These are phyloP conservation scores for Onychostruthus taczanowskii DNA, from an alignment of 2,113 vertebrate species.

Conservation along the genomic window DNA sequence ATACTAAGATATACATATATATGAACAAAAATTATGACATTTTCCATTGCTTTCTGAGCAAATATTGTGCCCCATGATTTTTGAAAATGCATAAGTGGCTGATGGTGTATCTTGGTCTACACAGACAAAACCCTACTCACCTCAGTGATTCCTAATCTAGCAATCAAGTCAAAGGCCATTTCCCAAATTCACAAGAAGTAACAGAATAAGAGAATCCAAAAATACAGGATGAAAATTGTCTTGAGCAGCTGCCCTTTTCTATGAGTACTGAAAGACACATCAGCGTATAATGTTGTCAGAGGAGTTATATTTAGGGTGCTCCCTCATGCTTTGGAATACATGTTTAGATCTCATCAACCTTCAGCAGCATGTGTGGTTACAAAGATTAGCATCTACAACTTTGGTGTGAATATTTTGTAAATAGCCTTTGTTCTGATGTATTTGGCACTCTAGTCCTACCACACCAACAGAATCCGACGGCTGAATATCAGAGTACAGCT, in stretches of 20 bases:
- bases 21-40: neutral
- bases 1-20: neutral
- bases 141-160: neutral
- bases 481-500: neutral
- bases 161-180: neutral
- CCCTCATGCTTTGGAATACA: neutral
- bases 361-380: constrained; percentile 17
- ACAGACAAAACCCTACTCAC: neutral
- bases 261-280: neutral
- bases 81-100: neutral
- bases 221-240: neutral
- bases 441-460: neutral
- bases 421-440: neutral
- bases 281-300: neutral
- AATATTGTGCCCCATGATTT: neutral
- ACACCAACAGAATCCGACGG: neutral
- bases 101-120: neutral
- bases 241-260: constrained; percentile 15
- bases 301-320: constrained; percentile 36
- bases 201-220: neutral
- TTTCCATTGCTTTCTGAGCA: neutral
- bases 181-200: neutral
- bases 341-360: neutral
- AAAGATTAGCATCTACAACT: constrained; percentile 16
- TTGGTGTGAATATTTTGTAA: neutral